Evolutionary conservation across 1,140 invertebrate genomes (phyloP).

Genomic region (Metopolophium dirhodum): DNA sequence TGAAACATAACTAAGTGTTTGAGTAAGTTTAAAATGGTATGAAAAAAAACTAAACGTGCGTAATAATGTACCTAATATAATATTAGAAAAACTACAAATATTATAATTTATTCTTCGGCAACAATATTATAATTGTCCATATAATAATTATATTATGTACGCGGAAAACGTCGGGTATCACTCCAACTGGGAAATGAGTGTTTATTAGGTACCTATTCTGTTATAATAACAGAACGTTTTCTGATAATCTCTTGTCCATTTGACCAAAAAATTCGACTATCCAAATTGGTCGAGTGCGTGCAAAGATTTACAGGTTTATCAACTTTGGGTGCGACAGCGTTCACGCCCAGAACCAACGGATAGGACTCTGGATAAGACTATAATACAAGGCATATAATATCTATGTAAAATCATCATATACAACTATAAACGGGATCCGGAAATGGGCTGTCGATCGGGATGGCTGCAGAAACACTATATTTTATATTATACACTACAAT

Average conservation of each 20-base stretch:
- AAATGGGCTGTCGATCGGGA: constrained; percentile 24
- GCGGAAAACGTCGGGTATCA: not conserved
- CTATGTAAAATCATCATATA: not conserved
- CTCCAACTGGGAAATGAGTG: not conserved
- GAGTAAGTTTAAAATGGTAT: not conserved
- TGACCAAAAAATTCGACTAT: not conserved
- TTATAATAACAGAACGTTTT: not conserved
- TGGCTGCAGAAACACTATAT: not conserved
- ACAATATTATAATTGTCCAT: not conserved
- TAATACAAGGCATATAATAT: not conserved
- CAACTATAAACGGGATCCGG: not conserved
- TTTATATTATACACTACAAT: constrained; percentile 25
- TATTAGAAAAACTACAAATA: not conserved
- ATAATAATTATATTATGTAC: not conserved
- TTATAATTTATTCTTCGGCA: not conserved
- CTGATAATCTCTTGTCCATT: too few relatives aligned
- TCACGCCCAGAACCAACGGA: not conserved
- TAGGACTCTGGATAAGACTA: not conserved
- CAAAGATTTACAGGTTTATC: not conserved
- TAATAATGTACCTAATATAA: not conserved
- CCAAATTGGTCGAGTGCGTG: too few relatives aligned
- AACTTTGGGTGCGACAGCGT: not conserved
- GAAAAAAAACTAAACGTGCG: not conserved
- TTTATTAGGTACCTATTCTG: not conserved
- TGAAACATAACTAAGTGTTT: not conserved